These are phyloP conservation scores for Nomada fabriciana DNA, from an alignment of 2,888 invertebrate genomes.

Conservation along the genomic window DNA sequence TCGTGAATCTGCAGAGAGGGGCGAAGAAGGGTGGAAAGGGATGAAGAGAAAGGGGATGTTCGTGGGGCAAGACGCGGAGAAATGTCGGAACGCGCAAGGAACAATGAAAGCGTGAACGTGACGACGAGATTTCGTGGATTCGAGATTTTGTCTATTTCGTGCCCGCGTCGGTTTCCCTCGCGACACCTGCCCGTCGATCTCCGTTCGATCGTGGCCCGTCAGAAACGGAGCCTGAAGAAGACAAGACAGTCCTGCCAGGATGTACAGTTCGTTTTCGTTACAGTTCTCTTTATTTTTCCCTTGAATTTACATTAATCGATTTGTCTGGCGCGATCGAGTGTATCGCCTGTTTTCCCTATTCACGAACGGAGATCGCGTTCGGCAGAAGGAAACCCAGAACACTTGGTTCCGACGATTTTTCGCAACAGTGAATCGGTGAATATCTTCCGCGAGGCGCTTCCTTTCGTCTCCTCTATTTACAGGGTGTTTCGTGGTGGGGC, in stretches of 20 bases:
- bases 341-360: too few species aligned
- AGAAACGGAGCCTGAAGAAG: too few species aligned
- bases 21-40: neutral
- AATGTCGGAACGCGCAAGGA: constrained; percentile 40
- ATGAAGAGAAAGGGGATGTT: neutral
- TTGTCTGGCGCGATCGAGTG: too few species aligned
- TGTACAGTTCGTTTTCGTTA: too few species aligned
- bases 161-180: too few species aligned
- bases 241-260: too few species aligned
- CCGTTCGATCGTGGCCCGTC: too few species aligned
- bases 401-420: constrained; percentile 29
- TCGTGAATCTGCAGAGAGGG: neutral
- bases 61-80: constrained; percentile 12
- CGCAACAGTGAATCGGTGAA: constrained; percentile 61
- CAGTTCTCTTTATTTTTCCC: too few species aligned
- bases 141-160: constrained; percentile 18
- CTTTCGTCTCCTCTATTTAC: constrained; percentile 50
- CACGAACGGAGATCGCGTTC: neutral
- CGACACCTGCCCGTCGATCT: too few species aligned
- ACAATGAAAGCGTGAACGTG: constrained; percentile 61
- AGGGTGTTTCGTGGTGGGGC: constrained; percentile 39
- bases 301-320: too few species aligned
- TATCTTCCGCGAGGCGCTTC: constrained; percentile 53
- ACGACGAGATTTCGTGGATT: constrained; percentile 56
- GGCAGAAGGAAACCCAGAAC: constrained; percentile 23